Percentiles rank a stretch among this genome's conserved stretches.
These are phyloP conservation scores for Calameuta filiformis DNA, from an alignment of 2,888 invertebrate species.

Conservation along the genomic window DNA sequence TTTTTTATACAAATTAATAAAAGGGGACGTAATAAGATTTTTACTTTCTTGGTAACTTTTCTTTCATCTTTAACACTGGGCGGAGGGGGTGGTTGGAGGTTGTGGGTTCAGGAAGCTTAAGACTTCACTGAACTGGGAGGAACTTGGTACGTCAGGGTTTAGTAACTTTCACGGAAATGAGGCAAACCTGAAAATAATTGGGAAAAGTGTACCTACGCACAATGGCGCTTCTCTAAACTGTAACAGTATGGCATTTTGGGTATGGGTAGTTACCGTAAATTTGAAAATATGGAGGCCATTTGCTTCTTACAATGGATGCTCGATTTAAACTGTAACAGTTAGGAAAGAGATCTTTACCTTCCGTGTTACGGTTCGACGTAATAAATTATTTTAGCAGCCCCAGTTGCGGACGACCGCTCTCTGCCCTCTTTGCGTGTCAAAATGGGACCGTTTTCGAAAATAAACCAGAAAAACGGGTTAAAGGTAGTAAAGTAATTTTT, in stretches of 20 bases:
- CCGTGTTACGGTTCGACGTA: conserved; percentile 43
- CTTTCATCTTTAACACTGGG: neutral
- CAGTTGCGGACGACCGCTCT: neutral
- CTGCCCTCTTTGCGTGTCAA: neutral
- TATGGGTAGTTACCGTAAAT: conserved; percentile 27
- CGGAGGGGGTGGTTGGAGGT: neutral
- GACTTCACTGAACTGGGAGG: conserved; percentile 26
- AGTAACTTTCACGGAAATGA: conserved; percentile 21
- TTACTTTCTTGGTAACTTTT: neutral
- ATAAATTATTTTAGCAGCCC: conserved; percentile 50
- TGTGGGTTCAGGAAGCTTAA: conserved; percentile 1
- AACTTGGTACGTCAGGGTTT: conserved; percentile 8
- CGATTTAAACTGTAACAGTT: conserved; percentile 61
- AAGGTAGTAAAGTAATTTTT: conserved; percentile 49
- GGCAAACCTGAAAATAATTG: conserved; percentile 35
- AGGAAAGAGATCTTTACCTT: conserved; percentile 40
- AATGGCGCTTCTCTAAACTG: conserved; percentile 36
- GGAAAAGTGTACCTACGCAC: conserved; percentile 18
- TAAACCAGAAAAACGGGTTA: conserved; percentile 52
- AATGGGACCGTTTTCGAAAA: conserved; percentile 45
- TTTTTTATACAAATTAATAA: neutral
- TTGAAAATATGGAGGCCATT: conserved; percentile 23
- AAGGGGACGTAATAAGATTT: conserved; percentile 4
- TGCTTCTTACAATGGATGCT: conserved; percentile 31
- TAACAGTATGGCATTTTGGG: conserved; percentile 27